A percentile compares a stretch with the other conserved stretches of the same genome.
Conservation (phyloP, 2,797 vertebrate genomes). For the Urophycis tenuis region DNA sequence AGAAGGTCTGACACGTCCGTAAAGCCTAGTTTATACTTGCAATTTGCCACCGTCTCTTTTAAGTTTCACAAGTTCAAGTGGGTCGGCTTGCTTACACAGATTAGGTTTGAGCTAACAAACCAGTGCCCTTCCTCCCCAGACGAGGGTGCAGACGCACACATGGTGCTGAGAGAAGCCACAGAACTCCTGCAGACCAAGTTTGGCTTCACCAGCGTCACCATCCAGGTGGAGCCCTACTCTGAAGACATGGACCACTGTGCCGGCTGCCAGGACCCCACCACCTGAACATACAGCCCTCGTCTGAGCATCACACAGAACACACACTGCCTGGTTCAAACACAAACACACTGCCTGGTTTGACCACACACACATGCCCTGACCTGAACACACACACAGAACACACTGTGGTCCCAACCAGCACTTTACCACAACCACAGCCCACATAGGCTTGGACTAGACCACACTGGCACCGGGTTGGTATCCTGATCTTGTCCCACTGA, state of each 20-base stretch:
- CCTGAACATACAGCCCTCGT: slow-evolving; percentile 58
- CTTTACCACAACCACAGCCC: background rate
- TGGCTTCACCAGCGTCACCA: slow-evolving; percentile 81
- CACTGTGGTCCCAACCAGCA: background rate
- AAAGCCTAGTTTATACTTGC: too few species aligned
- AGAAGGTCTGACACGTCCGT: background rate
- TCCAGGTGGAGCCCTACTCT: slow-evolving; percentile 85
- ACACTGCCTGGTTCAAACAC: background rate
- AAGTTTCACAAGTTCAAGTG: too few species aligned
- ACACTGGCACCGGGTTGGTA: background rate
- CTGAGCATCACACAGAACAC: background rate
- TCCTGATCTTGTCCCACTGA: background rate
- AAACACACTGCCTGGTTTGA: background rate
- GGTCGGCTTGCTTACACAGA: background rate
- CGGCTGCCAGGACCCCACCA: slow-evolving; percentile 78
- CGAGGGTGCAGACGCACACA: slow-evolving; percentile 69
- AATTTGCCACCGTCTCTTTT: too few species aligned
- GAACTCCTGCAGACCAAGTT: slow-evolving; percentile 80
- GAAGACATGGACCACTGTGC: slow-evolving; percentile 79
- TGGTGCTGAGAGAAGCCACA: slow-evolving; percentile 79
- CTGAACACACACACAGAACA: background rate
- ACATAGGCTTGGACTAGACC: too few species aligned
- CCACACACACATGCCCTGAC: background rate
- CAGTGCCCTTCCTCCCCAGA: slow-evolving; percentile 60
- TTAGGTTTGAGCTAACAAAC: background rate